A percentile compares a stretch with the other conserved stretches of the same genome.
These are phyloP conservation scores for Scaptomyza reducta DNA, from an alignment of 2,888 invertebrate genomes.

Conservation along the genomic window DNA sequence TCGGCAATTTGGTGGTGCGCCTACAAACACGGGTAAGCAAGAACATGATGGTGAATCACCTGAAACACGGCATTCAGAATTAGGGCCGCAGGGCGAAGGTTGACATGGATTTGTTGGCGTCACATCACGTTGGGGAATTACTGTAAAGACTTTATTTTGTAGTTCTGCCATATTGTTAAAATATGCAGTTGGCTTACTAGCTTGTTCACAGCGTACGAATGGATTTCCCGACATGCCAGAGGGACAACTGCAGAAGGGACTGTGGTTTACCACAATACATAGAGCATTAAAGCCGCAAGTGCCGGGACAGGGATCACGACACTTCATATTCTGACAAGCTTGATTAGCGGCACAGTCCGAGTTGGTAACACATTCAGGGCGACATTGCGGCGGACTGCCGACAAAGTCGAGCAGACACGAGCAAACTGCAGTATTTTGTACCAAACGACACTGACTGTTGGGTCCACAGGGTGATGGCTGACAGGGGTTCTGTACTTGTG, in stretches of 20 bases:
- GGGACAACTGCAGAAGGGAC: conserved; percentile 89
- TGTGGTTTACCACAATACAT: conserved; percentile 90
- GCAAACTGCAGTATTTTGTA: conserved; percentile 88
- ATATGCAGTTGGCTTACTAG: conserved; percentile 70
- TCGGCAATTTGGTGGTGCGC: conserved; percentile 88
- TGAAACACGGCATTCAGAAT: conserved; percentile 87
- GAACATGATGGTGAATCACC: conserved; percentile 85
- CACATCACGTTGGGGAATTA: conserved; percentile 67
- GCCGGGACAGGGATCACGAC: conserved; percentile 90
- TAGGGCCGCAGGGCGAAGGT: conserved; percentile 90
- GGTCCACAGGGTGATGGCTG: conserved; percentile 90
- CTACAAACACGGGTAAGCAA: conserved; percentile 86
- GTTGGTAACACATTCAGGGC: conserved; percentile 89
- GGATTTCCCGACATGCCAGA: conserved; percentile 89
- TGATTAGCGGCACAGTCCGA: conserved; percentile 88
- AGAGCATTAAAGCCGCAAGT: conserved; percentile 89
- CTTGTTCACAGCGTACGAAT: conserved; percentile 86
- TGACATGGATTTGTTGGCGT: conserved; percentile 85
- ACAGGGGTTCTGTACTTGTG: conserved; percentile 86
- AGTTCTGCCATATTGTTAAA: neutral
- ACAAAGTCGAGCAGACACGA: conserved; percentile 87
- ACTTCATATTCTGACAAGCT: conserved; percentile 90
- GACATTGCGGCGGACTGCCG: conserved; percentile 90
- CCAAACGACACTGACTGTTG: conserved; percentile 88
- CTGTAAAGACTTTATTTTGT: conserved; percentile 46